Percentiles rank a stretch among this genome's conserved stretches.
Conservation (phyloP, 2,888 invertebrate genomes). For the Lapara coniferarum region DNA sequence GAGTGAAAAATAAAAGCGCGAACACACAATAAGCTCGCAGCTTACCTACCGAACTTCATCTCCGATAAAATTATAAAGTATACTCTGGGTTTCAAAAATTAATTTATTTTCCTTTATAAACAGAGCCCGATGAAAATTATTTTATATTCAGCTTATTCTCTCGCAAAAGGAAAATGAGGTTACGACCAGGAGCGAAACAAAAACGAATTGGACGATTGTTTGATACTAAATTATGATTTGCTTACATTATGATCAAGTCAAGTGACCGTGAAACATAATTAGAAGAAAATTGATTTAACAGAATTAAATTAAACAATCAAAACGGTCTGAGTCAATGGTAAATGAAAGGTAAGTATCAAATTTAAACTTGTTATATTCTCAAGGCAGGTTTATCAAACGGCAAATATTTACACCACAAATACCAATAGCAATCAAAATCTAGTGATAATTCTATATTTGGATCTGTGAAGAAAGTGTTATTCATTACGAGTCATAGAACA, state of each 20-base stretch:
- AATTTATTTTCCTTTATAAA: constrained; percentile 46
- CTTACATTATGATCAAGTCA: constrained; percentile 7
- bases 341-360: not conserved
- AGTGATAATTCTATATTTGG: not conserved
- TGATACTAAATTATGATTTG: constrained; percentile 19
- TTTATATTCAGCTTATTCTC: constrained; percentile 40
- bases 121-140: constrained; percentile 43
- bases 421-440: not conserved
- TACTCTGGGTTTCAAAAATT: constrained; percentile 43
- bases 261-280: constrained; percentile 13
- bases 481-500: not conserved
- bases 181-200: constrained; percentile 31
- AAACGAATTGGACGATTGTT: constrained; percentile 26
- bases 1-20: constrained; percentile 44
- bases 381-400: not conserved
- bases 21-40: constrained; percentile 38
- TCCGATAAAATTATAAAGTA: constrained; percentile 43
- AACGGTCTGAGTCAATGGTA: not conserved
- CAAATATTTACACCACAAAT: constrained; percentile 14
- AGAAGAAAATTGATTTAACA: not conserved
- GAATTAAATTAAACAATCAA: not conserved
- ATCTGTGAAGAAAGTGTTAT: not conserved
- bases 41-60: constrained; percentile 37
- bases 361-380: not conserved
- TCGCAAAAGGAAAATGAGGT: constrained; percentile 33